Evolutionary conservation across 2,888 invertebrate genomes (phyloP), one percentile per base, ranked within the genome.

Genomic region (Luperina nickerlii): DNA sequence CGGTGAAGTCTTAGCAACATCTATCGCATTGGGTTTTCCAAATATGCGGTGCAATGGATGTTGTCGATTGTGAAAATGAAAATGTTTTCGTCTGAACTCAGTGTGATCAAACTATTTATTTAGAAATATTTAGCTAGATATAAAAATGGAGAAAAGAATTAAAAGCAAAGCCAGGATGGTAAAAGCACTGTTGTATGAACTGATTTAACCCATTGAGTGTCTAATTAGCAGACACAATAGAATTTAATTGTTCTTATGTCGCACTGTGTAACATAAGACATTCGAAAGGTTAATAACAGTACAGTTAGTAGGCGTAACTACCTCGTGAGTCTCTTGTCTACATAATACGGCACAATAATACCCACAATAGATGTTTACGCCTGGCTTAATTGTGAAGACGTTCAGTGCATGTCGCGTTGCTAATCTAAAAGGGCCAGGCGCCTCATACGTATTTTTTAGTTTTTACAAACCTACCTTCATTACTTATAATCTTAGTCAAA

Each of bases 311-410:
- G 32, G 65, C 78, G 83, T 51, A 78, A 77, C 78, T 83, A 81
- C 81, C 81, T 81, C 81, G 48, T 77, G 11, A 68, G 76, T 82
- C 42, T 82, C 51, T 66, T 68, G 48, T 82, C 42, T 69, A 69
- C 65, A 2, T 20, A 45, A 42, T 45, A 60, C 9, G 11, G 63
- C 57, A 57, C 57, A 60, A 83, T 77, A 69, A 76, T 81, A 81
- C 57, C 48, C 27, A 42, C 45, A 38, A 51, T 63, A 68, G 13
- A 68, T 51, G n/a, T n/a, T n/a, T n/a, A n/a, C n/a, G n/a, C n/a
- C n/a, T n/a, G n/a, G n/a, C n/a, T n/a, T n/a, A n/a, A n/a, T n/a
- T n/a, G n/a, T n/a, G n/a, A n/a, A n/a, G n/a, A n/a, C n/a, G n/a
- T n/a, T n/a, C n/a, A n/a, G n/a, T n/a, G n/a, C n/a, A n/a, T n/a